Percentiles rank a stretch among this genome's conserved stretches.
phyloP scores from a whole-genome alignment of 2,888 invertebrate species.

The Hirtodrosophila duncani region DNA sequence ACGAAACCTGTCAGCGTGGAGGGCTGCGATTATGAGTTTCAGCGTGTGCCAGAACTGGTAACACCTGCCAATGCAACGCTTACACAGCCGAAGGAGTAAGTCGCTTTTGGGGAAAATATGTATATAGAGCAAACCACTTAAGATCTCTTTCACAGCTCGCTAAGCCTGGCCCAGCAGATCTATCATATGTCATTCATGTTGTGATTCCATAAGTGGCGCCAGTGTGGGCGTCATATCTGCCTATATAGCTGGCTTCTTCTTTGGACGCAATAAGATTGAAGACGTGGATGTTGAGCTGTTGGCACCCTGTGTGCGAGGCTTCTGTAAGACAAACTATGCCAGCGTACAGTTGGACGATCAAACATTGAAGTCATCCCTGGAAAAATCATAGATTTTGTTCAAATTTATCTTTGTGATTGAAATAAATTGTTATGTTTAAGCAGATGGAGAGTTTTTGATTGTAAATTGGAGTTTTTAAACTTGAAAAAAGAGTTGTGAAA shows the following conservation, averaged over 20 bases:
- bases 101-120: too few relatives aligned
- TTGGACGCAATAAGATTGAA: slow-evolving; percentile 79
- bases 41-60: slow-evolving; percentile 32
- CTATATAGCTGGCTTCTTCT: slow-evolving; percentile 80
- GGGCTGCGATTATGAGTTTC: slow-evolving; percentile 82
- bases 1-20: slow-evolving; percentile 80
- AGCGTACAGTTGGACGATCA: slow-evolving; percentile 64
- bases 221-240: slow-evolving; percentile 81
- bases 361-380: slow-evolving; percentile 7
- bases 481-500: too few relatives aligned
- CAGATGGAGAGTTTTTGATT: neutral
- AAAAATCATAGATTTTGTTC: slow-evolving; percentile 34
- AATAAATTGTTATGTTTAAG: slow-evolving; percentile 35
- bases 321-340: slow-evolving; percentile 62
- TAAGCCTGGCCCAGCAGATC: slow-evolving; percentile 59
- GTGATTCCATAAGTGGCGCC: slow-evolving; percentile 83
- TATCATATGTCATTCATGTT: slow-evolving; percentile 85
- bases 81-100: slow-evolving; percentile 28
- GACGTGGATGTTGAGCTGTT: slow-evolving; percentile 82
- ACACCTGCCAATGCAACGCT: slow-evolving; percentile 43
- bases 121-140: too few relatives aligned
- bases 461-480: too few relatives aligned
- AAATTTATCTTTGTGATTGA: slow-evolving; percentile 16
- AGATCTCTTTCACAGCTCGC: slow-evolving; percentile 27
- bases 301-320: slow-evolving; percentile 83